Evolutionary conservation across 2,888 invertebrate genomes (phyloP), one percentile per base, ranked within the genome.

Genomic region (Synergus gifuensis): DNA sequence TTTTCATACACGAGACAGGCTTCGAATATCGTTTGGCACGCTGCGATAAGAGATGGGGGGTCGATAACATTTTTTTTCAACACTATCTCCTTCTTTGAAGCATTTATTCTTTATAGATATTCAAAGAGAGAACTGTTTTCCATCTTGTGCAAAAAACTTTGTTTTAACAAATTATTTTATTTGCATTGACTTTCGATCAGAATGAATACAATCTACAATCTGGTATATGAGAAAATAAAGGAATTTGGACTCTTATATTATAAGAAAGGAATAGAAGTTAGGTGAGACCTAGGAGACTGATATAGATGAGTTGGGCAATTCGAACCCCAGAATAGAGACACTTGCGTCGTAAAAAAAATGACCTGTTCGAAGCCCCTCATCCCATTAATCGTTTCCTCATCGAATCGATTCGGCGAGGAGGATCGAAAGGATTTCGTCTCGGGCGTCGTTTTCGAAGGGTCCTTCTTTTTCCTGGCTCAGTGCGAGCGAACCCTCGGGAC

Each of bases 401-500:
- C 63, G 79, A 80, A 82, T 83, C 84, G 82, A 82, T 80, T 73
- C 58, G 49, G 64, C 62, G 49, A 49, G 64, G 73, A 69, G 76
- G 79, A 80, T 81, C 84, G 82, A 84, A 83, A 82, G 83, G 83
- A 82, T 79, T 83, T 79, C 64, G 44, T 67, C 76, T 79, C 36
- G 46, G 82, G 54, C 78, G 82, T 78, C 81, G 79, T 80, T 82
- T 79, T 83, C 79, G 85, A 85, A 81, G 82, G 83, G 73, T 54
- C 78, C 81, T 85, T 82, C 82, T 80, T 58, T 78, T 66, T 79
- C 79, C 81, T 78, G 64, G 81, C 62, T 63, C 66, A 80, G 76
- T 22, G 69, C 73, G 69, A 76, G 80, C 81, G 44, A 67, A 83
- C 85, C 85, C 88, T 79, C 82, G 90, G 91, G 91, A 91, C 86